These are phyloP conservation scores for Macropis europaea DNA, from an alignment of 2,888 invertebrate genomes.

Conservation along the genomic window DNA sequence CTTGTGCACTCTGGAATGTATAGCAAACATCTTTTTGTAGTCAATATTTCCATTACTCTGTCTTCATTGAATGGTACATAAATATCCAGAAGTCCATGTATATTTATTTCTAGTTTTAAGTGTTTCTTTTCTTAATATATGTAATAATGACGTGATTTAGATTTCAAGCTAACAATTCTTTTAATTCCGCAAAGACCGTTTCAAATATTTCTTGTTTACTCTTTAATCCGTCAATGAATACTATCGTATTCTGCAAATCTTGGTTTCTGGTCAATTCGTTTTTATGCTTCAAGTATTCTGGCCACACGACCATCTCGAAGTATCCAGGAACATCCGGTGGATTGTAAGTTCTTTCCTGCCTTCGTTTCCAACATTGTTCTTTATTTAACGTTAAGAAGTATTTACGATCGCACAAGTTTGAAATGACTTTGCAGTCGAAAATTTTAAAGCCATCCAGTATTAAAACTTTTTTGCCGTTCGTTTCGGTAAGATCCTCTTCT, in stretches of 20 bases:
- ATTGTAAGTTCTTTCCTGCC: conserved; percentile 85
- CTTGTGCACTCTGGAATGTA: conserved; percentile 18
- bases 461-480: conserved; percentile 80
- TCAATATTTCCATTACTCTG: conserved; percentile 5
- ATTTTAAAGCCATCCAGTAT: conserved; percentile 90
- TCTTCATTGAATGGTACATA: conserved; percentile 9
- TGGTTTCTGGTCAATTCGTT: conserved; percentile 76
- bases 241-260: conserved; percentile 59
- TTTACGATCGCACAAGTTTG: conserved; percentile 86
- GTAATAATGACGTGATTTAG: conserved; percentile 7
- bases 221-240: conserved; percentile 70
- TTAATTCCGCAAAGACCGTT: conserved; percentile 62
- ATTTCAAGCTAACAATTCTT: conserved; percentile 46
- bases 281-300: conserved; percentile 86
- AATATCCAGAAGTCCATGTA: conserved; percentile 14
- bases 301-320: conserved; percentile 95
- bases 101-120: conserved; percentile 45
- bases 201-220: conserved; percentile 61
- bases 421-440: conserved; percentile 85
- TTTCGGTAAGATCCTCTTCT: conserved; percentile 69
- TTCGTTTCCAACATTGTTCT: conserved; percentile 85
- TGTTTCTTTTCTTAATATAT: neutral
- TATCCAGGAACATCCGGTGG: conserved; percentile 94
- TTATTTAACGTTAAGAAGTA: conserved; percentile 88
- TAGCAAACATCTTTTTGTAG: conserved; percentile 5